Base-by-base conservation (phyloP, 2,113 vertebrate genomes). In the Noctilio leporinus region DNA sequence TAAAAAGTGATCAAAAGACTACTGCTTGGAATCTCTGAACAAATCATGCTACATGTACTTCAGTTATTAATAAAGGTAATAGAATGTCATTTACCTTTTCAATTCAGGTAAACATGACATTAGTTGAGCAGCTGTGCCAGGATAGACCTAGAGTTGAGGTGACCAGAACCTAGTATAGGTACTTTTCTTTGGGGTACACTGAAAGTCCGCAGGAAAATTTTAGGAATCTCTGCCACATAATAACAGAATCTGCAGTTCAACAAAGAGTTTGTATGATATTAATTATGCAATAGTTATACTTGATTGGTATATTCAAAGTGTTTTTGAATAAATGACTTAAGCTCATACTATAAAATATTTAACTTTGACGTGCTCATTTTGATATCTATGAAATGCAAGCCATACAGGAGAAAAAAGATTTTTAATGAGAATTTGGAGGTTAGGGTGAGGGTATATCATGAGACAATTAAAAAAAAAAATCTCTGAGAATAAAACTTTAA, bases 401-500 rank as follows among this genome's bases (percentile, higher is more conserved):
- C 30, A n/a, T 76, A 69, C 76, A 76, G 22, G 24, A 81, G 5
- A 64, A 75, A 96, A 47, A 20, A 43, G 2, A 51, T 75, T 16
- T 70, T 86, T 75, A 40, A 20, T 49, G 70, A 81, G 49, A 62
- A 93, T 43, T 91, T 76, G 4, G 24, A 75, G 33, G 33, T 53
- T 49, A 88, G 43, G 28, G 4, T 64, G 35, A 80, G 26, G 16
- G 69, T 4, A 6, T 49, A 30, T 93, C 7, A 81, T 4, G 87
- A 87, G 87, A 84, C 2, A 14, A 4, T 70, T 30, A 4, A 72
- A 20, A n/a, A 49, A 65, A 49, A 64, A 64, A 26, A 15, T 51
- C 11, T 84, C n/a, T 76, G n/a, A 88, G 64, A 88, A 38, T 82
- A 65, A 89, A 90, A 95, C 22, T 89, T 73, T 7, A 83, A 84